Base-by-base conservation (phyloP, 1,140 invertebrate genomes). In the Ruditapes philippinarum region DNA sequence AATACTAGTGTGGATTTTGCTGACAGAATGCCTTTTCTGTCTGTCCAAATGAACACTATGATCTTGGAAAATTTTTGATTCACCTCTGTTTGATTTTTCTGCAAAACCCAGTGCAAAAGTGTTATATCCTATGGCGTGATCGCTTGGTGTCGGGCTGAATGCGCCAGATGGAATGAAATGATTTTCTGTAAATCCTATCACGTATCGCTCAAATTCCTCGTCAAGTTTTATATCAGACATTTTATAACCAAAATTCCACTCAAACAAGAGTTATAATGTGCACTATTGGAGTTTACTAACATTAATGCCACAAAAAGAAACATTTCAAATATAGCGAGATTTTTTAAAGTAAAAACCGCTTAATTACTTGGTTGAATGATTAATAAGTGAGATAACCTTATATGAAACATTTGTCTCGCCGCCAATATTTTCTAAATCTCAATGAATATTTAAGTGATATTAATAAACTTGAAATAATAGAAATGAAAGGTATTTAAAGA, bases 141-240 rank as follows among this genome's bases (percentile, higher is more conserved):
- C 85, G 49, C 42, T 65, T 4, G 85, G 85, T 9, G 85, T 76
- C 2, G 85, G 85, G n/a, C 85, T 88, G 28, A 65, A 33, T n/a
- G 31, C 7, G 33, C 68, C 42, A 0, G 57, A 9, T 5, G 85
- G 49, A 17, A 74, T 57, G 45, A 80, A 88, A 22, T 88, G 74
- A 65, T 80, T 88, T 76, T 88, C 85, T 7, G 85, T 88, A 70
- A 88, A 88, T 33, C 85, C 85, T n/a, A 88, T 88, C 9, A 65
- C 70, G 51, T 88, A 88, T 12, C 51, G n/a, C n/a, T 86, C 38
- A n/a, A 42, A 36, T 36, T 51, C 40, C 31, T 65, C 84, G 25
- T 85, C 51, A 22, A 81, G 33, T 62, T 40, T 22, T 33, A 51
- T 33, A 31, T 79, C 76, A 14, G 76, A 38, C 65, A 70, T 70